A percentile compares a stretch with the other conserved stretches of the same genome.
Conservation (phyloP, 1,140 invertebrate species). For the Camponotus floridanus region DNA sequence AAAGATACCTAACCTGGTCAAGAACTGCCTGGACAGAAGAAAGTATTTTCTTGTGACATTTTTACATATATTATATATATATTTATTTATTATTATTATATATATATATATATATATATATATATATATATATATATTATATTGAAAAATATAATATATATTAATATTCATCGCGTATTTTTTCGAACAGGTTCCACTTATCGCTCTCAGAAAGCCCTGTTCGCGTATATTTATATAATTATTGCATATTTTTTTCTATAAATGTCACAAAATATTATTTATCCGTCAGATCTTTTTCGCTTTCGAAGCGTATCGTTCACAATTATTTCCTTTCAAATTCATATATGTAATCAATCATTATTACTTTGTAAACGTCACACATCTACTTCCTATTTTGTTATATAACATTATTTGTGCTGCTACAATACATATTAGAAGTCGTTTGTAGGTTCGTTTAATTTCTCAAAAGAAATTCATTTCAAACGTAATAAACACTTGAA, state of each 20-base stretch:
- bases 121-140: not conserved
- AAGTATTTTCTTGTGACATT: not conserved
- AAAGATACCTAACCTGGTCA: not conserved
- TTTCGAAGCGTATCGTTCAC: not conserved
- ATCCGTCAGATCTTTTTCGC: not conserved
- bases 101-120: not conserved
- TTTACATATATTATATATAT: not conserved
- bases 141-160: no score
- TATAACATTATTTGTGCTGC: not conserved
- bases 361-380: slow-evolving; percentile 1
- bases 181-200: not conserved
- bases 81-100: not conserved
- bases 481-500: not conserved
- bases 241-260: not conserved
- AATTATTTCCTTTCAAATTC: not conserved
- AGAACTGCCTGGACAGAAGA: not conserved
- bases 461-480: not conserved
- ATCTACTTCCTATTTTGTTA: not conserved
- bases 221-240: not conserved
- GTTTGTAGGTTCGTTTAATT: not conserved
- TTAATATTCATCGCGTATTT: not conserved
- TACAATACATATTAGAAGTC: not conserved
- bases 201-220: not conserved
- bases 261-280: not conserved
- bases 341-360: no score